Evolutionary conservation across 2,888 invertebrate species (phyloP), one percentile per base, ranked within the genome.

Genomic region (Phortica okadai): DNA sequence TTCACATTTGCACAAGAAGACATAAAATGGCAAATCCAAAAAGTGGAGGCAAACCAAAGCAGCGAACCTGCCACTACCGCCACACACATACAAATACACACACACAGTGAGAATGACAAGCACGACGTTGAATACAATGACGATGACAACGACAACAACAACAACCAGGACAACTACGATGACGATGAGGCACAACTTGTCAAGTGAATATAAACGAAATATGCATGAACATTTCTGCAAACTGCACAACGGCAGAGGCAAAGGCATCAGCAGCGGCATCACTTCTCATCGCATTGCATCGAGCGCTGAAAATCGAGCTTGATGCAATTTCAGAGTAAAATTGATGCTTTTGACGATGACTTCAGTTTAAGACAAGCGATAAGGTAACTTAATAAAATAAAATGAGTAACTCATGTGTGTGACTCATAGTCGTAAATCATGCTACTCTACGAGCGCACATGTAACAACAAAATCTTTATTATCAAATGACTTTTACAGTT

Each of bases 131-230:
- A 8, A 16, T 0, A 8, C 16, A 2, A 75, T 41, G 45, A 59
- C 69, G 50, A 11, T 50, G 50, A 50, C 75, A 16, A 14, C 70
- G 59, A 81, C 77, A 76, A 58, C 56, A 66, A 59, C 66, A 66
- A 76, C 21, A 21, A 59, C 0, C 14, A 8, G 16, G 1, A 8
- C 16, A 2, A 75, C 21, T 25, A 59, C 69, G 50, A 11, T 50
- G 50, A 50, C 75, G 50, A 50, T 80, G 82, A 79, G 80, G 75
- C 80, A 82, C 82, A 84, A 85, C 80, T 85, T 85, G 85, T 85
- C 86, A 85, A 86, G 85, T 86, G 86, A 86, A 85, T 86, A 81
- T 33, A 64, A 33, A 64, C 64, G 16, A 59, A 21, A 59, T 21
- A 59, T 59, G 25, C 7, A 64, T 50, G 50, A 50, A 50, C 50